Evolutionary conservation across 2,888 invertebrate species (phyloP).

Genomic region (Patella depressa): DNA sequence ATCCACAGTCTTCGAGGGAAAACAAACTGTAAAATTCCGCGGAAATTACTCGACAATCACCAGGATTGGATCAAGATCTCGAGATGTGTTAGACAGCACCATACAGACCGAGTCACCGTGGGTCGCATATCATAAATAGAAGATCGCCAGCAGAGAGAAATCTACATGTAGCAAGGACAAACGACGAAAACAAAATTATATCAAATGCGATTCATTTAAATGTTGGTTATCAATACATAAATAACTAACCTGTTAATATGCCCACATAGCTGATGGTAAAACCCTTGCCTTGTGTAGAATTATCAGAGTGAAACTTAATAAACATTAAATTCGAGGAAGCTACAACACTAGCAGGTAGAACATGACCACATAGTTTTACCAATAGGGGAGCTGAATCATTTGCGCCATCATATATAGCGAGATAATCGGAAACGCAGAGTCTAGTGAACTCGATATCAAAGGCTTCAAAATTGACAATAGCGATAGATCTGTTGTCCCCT

Average conservation of each 20-base stretch:
- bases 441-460: background rate
- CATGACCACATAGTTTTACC: constrained; percentile 46
- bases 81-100: no score
- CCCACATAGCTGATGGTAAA: constrained; percentile 45
- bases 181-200: no score
- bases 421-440: constrained; percentile 23
- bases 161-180: no score
- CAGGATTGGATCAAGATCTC: no score
- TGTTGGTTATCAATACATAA: background rate
- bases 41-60: no score
- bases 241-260: constrained; percentile 24
- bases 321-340: constrained; percentile 44
- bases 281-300: constrained; percentile 40
- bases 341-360: constrained; percentile 41
- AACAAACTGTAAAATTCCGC: no score
- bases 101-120: no score
- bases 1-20: background rate
- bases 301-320: constrained; percentile 47
- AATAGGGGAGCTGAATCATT: constrained; percentile 21
- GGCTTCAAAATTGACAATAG: background rate
- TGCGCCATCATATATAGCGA: constrained; percentile 26
- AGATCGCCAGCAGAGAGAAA: no score
- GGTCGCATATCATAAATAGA: no score
- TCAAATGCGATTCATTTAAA: no score
- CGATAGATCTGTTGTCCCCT: background rate